phyloP scores from a whole-genome alignment of 2,888 invertebrate genomes.

The Steinernema scapterisci region DNA sequence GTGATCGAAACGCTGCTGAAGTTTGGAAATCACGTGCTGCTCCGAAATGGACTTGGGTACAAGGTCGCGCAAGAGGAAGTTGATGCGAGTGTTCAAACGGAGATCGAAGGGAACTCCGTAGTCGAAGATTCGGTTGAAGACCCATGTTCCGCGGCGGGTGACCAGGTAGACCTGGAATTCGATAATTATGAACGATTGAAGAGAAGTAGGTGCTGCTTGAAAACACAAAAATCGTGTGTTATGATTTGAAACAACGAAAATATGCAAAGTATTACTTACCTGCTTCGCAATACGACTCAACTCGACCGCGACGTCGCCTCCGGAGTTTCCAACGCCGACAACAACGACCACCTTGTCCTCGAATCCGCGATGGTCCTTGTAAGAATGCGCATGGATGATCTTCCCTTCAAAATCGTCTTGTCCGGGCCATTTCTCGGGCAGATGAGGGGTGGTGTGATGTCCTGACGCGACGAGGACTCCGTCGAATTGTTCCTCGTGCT shows the following conservation, averaged over 20 bases:
- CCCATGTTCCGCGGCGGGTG: constrained; percentile 70
- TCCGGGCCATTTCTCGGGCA: constrained; percentile 51
- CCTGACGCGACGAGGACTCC: constrained; percentile 67
- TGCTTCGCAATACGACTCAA: constrained; percentile 62
- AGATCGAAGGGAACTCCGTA: constrained; percentile 52
- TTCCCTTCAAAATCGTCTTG: constrained; percentile 38
- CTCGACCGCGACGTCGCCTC: constrained; percentile 69
- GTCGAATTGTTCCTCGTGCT: neutral
- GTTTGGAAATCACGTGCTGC: neutral
- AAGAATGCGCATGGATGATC: constrained; percentile 47
- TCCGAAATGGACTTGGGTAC: neutral
- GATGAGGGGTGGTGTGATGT: constrained; percentile 68
- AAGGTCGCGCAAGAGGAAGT: constrained; percentile 10
- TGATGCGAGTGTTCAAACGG: constrained; percentile 44
- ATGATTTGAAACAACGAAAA: no score
- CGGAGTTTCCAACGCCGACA: constrained; percentile 71
- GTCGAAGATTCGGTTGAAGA: constrained; percentile 69
- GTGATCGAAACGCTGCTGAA: constrained; percentile 63
- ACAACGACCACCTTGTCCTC: constrained; percentile 69
- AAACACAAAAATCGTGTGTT: no score
- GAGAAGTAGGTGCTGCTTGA: no score
- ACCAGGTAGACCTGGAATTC: constrained; percentile 68
- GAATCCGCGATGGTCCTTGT: constrained; percentile 65
- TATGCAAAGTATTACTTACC: constrained; percentile 42
- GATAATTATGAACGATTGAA: no score